Evolutionary conservation across 2,113 vertebrate species (phyloP), one percentile per base, ranked within the genome.

Genomic region (Elephantulus edwardii): DNA sequence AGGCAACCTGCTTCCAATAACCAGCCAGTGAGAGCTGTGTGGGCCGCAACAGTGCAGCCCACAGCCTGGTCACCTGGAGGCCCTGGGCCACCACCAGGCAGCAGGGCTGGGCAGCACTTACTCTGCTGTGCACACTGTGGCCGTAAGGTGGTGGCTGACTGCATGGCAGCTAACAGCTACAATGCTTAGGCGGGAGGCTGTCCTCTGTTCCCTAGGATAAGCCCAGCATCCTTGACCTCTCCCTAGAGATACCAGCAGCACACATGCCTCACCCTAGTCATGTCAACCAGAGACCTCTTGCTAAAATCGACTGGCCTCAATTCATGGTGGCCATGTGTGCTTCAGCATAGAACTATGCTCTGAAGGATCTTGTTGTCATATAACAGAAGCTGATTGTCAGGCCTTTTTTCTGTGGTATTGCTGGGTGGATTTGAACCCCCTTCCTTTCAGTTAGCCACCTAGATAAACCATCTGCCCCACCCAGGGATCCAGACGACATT

Each of bases 161-260:
- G 6, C 3, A 11, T 8, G 19, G 64, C 6, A 19, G n/a, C n/a
- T 66, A 35, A 19, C 62, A 17, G 28, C 56, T 26, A 66, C n/a
- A 14, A 14, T 17, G 26, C 76, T 58, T 56, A 22, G 77, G 10
- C 8, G 40, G 16, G 4, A 14, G 38, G 30, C 90, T 58, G 10
- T n/a, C 40, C 50, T 20, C 1, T 30, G n/a, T 6, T 2, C 30
- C 10, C 2, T 0, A 26, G 50, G 20, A 1, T 14, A 19, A 10
- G 40, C 11, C 38, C 50, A 22, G n/a, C 30, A 10, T 19, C 28
- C 60, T 62, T 82, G 70, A 68, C 28, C 64, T 44, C 33, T 52
- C 14, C 46, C 58, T 19, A 0, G 1, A 28, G 24, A 64, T 5
- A 44, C n/a, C 35, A 48, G 30, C 17, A 30, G 64, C 28, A 83